A percentile compares a stretch with the other conserved stretches of the same genome.
These are phyloP conservation scores for Adrianichthys oophorus DNA, from an alignment of 2,797 vertebrate genomes.

Conservation along the genomic window DNA sequence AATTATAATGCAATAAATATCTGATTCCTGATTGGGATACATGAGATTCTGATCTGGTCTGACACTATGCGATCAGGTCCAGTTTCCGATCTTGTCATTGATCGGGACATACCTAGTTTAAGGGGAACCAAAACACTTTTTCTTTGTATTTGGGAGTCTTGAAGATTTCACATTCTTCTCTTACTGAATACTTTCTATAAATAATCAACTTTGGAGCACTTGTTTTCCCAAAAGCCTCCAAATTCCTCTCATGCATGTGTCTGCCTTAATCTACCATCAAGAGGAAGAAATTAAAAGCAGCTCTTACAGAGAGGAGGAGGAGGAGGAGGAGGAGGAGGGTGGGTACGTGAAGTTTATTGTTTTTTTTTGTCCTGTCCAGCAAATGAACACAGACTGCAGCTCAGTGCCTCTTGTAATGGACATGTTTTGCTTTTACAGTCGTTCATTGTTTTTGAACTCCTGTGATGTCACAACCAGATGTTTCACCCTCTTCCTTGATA, in stretches of 20 bases:
- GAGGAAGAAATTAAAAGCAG: conserved; percentile 31
- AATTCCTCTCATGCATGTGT: conserved; percentile 58
- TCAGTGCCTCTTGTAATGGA: too few relatives aligned
- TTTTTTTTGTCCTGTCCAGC: not conserved
- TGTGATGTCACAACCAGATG: not conserved
- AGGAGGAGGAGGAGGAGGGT: not conserved
- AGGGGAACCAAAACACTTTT: too few relatives aligned
- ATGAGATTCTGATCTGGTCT: too few relatives aligned
- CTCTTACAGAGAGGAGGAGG: conserved; percentile 10
- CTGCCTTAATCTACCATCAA: conserved; percentile 35
- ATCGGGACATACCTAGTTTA: too few relatives aligned
- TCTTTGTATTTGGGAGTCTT: too few relatives aligned
- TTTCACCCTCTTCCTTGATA: conserved; percentile 9
- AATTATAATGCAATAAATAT: too few relatives aligned
- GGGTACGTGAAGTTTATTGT: conserved; percentile 2
- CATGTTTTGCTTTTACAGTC: not conserved
- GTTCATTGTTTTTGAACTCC: conserved; percentile 48
- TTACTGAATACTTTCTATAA: conserved; percentile 11
- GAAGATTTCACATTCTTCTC: too few relatives aligned
- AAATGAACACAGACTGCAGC: too few relatives aligned
- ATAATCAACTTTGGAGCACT: conserved; percentile 16
- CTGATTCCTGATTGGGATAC: too few relatives aligned
- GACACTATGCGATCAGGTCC: too few relatives aligned
- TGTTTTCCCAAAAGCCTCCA: conserved; percentile 36
- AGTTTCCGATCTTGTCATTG: too few relatives aligned